phyloP scores from a whole-genome alignment of 2,113 vertebrate species.

The Daubentonia madagascariensis region DNA sequence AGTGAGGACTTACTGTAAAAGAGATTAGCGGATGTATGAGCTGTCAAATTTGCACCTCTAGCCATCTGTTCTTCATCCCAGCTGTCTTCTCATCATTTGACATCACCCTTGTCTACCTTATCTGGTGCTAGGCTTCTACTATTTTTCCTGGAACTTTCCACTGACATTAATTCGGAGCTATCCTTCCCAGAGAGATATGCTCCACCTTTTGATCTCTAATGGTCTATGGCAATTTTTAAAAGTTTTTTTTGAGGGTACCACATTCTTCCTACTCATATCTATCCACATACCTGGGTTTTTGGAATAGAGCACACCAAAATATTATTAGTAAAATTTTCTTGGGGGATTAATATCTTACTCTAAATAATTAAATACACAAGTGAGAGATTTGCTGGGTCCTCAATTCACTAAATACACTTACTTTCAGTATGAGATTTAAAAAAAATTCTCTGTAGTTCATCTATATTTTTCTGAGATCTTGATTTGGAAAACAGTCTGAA shows the following conservation, averaged over 20 bases:
- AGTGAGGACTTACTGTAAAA: neutral
- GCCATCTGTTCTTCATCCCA: neutral
- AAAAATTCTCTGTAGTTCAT: neutral
- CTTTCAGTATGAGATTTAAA: neutral
- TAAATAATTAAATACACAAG: neutral
- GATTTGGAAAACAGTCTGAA: constrained; percentile 42
- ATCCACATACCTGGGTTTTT: neutral
- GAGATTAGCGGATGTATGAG: neutral
- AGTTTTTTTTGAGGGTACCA: too few relatives aligned
- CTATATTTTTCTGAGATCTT: neutral
- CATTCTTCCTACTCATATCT: neutral
- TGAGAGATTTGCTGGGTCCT: neutral
- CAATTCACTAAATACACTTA: neutral
- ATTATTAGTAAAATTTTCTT: neutral
- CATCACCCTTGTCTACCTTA: neutral
- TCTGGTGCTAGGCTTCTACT: too few relatives aligned
- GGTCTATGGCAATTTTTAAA: neutral
- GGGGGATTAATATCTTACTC: neutral
- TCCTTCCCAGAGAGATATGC: neutral
- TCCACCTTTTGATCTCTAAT: neutral
- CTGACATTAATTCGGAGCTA: neutral
- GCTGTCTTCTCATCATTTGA: rapidly evolving
- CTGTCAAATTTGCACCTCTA: too few relatives aligned
- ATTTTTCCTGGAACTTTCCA: neutral
- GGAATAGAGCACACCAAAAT: neutral